Percentiles rank a stretch among this genome's conserved stretches.
phyloP scores from a whole-genome alignment of 2,888 invertebrate species.

The Watsonalla cultraria region DNA sequence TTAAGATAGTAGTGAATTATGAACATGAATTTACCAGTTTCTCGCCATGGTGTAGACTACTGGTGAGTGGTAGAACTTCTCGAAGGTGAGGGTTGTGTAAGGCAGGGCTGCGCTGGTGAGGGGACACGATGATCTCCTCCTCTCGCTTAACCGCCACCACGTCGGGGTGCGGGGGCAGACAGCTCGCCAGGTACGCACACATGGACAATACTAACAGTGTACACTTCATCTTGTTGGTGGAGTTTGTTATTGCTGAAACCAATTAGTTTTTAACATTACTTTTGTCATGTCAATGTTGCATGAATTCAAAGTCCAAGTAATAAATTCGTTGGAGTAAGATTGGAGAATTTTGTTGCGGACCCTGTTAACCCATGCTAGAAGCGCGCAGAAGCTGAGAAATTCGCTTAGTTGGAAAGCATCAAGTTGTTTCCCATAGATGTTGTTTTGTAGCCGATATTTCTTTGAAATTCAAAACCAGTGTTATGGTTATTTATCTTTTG shows the following conservation, averaged over 20 bases:
- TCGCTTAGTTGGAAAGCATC: too few species aligned
- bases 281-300: too few species aligned
- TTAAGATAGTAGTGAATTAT: background rate
- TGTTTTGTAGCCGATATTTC: too few species aligned
- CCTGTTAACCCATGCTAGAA: too few species aligned
- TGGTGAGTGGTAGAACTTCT: slow-evolving; percentile 73
- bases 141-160: slow-evolving; percentile 77
- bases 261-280: too few species aligned
- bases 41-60: slow-evolving; percentile 81
- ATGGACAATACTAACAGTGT: slow-evolving; percentile 35
- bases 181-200: slow-evolving; percentile 34
- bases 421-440: too few species aligned
- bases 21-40: slow-evolving; percentile 56
- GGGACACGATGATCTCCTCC: slow-evolving; percentile 75
- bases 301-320: too few species aligned
- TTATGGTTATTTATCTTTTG: too few species aligned
- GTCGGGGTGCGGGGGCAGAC: slow-evolving; percentile 75
- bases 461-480: too few species aligned
- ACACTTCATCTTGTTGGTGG: slow-evolving; percentile 31
- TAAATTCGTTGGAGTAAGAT: too few species aligned
- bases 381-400: too few species aligned
- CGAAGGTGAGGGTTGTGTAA: slow-evolving; percentile 78
- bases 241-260: slow-evolving; percentile 7
- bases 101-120: slow-evolving; percentile 78
- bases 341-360: too few species aligned